Evolutionary conservation across 2,888 invertebrate genomes (phyloP), one percentile per base, ranked within the genome.

Genomic region (Willowsia nigromaculata): DNA sequence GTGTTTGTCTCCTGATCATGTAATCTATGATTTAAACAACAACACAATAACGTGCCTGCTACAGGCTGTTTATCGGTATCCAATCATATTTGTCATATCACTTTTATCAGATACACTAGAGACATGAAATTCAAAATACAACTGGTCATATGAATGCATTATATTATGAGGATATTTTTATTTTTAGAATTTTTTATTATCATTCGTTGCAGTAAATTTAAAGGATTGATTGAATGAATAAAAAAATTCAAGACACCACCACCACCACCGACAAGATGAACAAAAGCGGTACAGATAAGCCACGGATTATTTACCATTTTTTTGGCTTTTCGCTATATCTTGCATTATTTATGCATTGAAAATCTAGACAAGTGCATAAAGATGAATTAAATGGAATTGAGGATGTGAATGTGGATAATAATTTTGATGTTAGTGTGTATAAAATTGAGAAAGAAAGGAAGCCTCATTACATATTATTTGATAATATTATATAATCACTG

Each of bases 1-100:
- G 68, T 62, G 80, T 85, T 85, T 85, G 65, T 22, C 59, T 37
- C 40, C 59, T 74, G 53, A 85, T 85, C 56, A 65, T 78, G 43
- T 68, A 78, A 78, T 78, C 22, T 80, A 40, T 80, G 80, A 74
- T 53, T 80, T 22, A 56, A 37, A 25, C 27, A 74, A 7, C 37
- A 15, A 74, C 53, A 30, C 62, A 81, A 40, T 15, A 33, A 65
- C 33, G 62, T 65, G 33, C n/a, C 47, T 74, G 22, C 15, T 74
- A 74, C 47, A 74, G 13, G 37, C 62, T 18, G 62, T 65, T 68
- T 68, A 68, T 68, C 40, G 68, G 68, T 40, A 68, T 68, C 40
- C 40, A 68, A 68, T 68, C 37, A 40, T 68, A 40, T 65, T 40
- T 68, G 68, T 40, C 40, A 40, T 68, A 22, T 68, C 30, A 40